Evolutionary conservation across 2,888 invertebrate genomes (phyloP), one percentile per base, ranked within the genome.

Genomic region (Protophormia terraenovae): DNA sequence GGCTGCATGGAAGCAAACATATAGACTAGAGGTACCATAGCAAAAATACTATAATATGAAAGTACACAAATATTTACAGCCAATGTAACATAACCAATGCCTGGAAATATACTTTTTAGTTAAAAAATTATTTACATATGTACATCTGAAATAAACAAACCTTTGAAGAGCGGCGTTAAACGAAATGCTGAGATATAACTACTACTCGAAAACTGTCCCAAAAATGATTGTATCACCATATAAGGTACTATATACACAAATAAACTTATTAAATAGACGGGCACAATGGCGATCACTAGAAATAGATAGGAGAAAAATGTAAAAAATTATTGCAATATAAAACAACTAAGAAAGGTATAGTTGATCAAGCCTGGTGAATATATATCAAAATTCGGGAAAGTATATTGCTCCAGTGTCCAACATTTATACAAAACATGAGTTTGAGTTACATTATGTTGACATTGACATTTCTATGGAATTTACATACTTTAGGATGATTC

Each of bases 121-220:
- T 3, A 2, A 10, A 71, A 55, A 41, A n/a, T n/a, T 4, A 3
- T 4, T n/a, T 4, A 14, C 6, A 5, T 41, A n/a, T n/a, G 14
- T 3, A 38, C 3, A 38, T n/a, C 2, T 24, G 8, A 10, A 41
- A 12, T 16, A 3, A 24, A 53, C 55, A 86, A 93, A 97, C 97
- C 98, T 96, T 98, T 98, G 91, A 98, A 97, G 58, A 97, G 93
- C 1, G 98, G 97, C 78, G 95, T 95, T 84, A 96, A 95, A 87
- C 95, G 95, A 93, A 97, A 97, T 64, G 96, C 94, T 12, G 96
- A 96, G 88, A 97, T 95, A 87, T 96, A 96, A 87, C 97, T 97
- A 66, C 96, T 95, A 89, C 96, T 96, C 22, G 96, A 94, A 91
- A 97, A 97, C 91, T 98, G 98, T 27, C 98, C 98, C 89, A 98